Percentiles rank a stretch among this genome's conserved stretches.
These are phyloP conservation scores for Melipona beecheii DNA, from an alignment of 2,888 invertebrate species.

Conservation along the genomic window DNA sequence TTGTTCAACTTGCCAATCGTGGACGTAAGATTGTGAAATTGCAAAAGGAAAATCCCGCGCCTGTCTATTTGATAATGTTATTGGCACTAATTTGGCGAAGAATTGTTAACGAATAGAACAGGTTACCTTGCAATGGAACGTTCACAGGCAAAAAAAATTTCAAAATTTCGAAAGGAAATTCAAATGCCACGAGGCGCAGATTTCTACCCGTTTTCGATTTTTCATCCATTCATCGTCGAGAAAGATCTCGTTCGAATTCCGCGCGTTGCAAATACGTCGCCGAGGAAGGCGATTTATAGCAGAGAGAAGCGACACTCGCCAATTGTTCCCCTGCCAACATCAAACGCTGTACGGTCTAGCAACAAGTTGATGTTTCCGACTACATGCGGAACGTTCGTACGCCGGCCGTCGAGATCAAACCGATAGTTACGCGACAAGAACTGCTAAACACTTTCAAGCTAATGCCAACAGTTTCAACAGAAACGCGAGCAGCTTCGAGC, in stretches of 20 bases:
- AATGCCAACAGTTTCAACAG: constrained; percentile 49
- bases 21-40: no score
- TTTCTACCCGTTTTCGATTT: background rate
- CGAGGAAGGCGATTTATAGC: constrained; percentile 8
- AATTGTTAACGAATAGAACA: no score
- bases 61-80: no score
- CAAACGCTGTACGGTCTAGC: constrained; percentile 49
- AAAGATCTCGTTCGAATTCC: constrained; percentile 14
- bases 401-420: constrained; percentile 15
- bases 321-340: constrained; percentile 62
- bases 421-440: constrained; percentile 35
- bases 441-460: constrained; percentile 31
- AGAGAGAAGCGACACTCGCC: constrained; percentile 29
- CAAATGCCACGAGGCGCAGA: background rate
- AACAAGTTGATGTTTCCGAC: constrained; percentile 61
- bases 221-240: background rate
- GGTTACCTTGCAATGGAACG: no score
- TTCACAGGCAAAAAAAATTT: no score
- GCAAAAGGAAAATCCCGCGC: no score
- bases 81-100: no score
- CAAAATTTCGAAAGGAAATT: background rate
- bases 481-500: constrained; percentile 9
- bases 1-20: no score
- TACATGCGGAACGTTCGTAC: constrained; percentile 25
- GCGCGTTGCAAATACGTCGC: constrained; percentile 8